Evolutionary conservation across 2,797 vertebrate species (phyloP).

Genomic region (Enteromius treurensis): DNA sequence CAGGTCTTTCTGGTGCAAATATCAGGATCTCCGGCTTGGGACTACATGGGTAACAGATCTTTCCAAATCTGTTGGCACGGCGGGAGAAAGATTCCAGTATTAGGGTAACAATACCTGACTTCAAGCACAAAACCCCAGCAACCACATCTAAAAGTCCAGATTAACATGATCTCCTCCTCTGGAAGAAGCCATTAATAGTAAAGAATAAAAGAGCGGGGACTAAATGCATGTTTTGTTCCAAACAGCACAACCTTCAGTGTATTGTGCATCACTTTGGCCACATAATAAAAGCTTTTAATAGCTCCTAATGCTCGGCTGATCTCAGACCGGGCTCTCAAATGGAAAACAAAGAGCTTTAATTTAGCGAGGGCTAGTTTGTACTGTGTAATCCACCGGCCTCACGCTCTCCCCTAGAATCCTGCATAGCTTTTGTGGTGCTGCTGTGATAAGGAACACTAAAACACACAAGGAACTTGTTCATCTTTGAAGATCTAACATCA

Average conservation of each 20-base stretch:
- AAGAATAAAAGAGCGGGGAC: slow-evolving; percentile 30
- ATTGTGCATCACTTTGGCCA: slow-evolving; percentile 21
- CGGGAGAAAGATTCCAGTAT: slow-evolving; percentile 43
- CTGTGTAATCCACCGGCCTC: slow-evolving; percentile 46
- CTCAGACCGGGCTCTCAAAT: slow-evolving; percentile 21
- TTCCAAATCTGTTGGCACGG: slow-evolving; percentile 26
- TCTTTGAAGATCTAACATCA: slow-evolving; percentile 5
- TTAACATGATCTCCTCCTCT: slow-evolving; percentile 45
- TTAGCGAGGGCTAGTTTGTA: slow-evolving; percentile 49
- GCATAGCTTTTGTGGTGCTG: slow-evolving; percentile 38
- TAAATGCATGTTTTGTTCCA: slow-evolving; percentile 25
- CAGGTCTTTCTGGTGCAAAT: slow-evolving; percentile 62
- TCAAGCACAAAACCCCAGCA: slow-evolving; percentile 29
- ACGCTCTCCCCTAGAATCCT: slow-evolving; percentile 59
- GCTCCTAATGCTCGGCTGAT: slow-evolving; percentile 36
- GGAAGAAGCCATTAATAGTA: slow-evolving; percentile 56
- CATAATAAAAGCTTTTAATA: slow-evolving; percentile 47
- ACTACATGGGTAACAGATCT: slow-evolving; percentile 40
- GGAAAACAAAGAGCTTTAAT: slow-evolving; percentile 52
- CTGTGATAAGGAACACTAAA: slow-evolving; percentile 27
- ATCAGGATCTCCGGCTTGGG: slow-evolving; percentile 47
- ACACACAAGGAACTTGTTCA: slow-evolving; percentile 26
- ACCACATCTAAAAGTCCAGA: slow-evolving; percentile 46
- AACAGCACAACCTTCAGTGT: not conserved
- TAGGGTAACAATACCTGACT: slow-evolving; percentile 22